These are phyloP conservation scores for Hippocampus zosterae DNA, from an alignment of 2,113 vertebrate species.

Conservation along the genomic window DNA sequence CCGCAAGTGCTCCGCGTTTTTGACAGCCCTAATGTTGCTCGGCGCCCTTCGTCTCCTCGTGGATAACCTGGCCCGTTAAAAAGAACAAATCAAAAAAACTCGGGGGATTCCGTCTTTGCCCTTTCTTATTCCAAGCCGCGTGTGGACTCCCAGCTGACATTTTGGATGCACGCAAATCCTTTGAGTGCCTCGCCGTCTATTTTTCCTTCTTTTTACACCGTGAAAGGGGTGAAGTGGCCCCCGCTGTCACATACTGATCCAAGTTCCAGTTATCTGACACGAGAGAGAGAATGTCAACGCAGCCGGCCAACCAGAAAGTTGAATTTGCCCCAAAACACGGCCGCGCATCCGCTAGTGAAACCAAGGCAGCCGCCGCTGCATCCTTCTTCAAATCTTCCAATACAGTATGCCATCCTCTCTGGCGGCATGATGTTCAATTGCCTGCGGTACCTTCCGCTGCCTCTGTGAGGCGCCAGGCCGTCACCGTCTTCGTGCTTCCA, in stretches of 20 bases:
- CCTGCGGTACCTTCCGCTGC: constrained; percentile 20
- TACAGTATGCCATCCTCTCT: not conserved
- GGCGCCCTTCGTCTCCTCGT: no score
- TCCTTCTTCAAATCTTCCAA: not conserved
- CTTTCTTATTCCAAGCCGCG: no score
- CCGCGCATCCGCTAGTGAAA: not conserved
- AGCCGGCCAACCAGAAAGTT: constrained; percentile 48
- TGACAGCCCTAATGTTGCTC: no score
- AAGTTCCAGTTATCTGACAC: constrained; percentile 43
- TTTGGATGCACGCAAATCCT: not conserved
- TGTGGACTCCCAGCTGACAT: not conserved
- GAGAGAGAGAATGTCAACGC: constrained; percentile 27
- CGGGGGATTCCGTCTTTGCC: no score
- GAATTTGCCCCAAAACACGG: constrained; percentile 34
- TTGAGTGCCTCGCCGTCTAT: not conserved
- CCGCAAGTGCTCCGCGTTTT: no score
- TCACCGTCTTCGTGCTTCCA: constrained; percentile 29
- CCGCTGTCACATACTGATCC: constrained; percentile 12
- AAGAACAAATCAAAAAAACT: no score
- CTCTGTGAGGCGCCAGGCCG: constrained; percentile 51
- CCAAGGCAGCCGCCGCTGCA: not conserved
- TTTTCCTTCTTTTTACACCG: not conserved
- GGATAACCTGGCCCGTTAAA: no score
- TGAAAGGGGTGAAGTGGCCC: not conserved
- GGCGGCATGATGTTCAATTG: not conserved